Evolutionary conservation across 2,113 vertebrate species (phyloP).

Genomic region (Scomber scombrus): DNA sequence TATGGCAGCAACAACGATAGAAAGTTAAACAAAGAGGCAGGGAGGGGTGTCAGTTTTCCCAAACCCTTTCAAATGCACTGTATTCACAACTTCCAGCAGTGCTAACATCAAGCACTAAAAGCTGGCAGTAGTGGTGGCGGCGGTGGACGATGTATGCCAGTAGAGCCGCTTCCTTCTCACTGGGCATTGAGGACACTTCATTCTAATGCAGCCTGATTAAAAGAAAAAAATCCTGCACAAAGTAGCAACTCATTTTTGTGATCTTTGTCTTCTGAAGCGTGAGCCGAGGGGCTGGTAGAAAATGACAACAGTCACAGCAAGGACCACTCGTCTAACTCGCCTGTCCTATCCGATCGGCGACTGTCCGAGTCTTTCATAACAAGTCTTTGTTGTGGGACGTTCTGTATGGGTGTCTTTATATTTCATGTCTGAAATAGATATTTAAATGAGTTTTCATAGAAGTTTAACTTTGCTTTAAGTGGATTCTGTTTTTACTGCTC

Average conservation of each 20-base stretch:
- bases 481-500: background rate
- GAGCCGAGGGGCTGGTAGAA: slow-evolving; percentile 4
- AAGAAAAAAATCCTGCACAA: slow-evolving; percentile 15
- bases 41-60: background rate
- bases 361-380: background rate
- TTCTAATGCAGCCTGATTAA: slow-evolving; percentile 36
- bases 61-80: slow-evolving; percentile 12
- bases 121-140: background rate
- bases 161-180: background rate
- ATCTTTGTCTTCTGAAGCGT: slow-evolving; percentile 29
- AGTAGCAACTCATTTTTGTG: slow-evolving; percentile 23
- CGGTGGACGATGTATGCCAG: background rate
- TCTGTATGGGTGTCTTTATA: background rate
- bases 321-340: slow-evolving; percentile 3
- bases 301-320: slow-evolving; percentile 15
- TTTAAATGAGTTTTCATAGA: background rate
- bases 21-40: slow-evolving; percentile 2
- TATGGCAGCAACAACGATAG: background rate
- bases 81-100: background rate
- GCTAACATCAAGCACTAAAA: background rate
- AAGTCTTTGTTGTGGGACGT: background rate
- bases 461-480: slow-evolving; percentile 9
- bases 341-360: background rate
- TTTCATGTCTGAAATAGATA: slow-evolving; percentile 12
- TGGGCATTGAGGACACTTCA: slow-evolving; percentile 20